A percentile compares a stretch with the other conserved stretches of the same genome.
phyloP scores from a whole-genome alignment of 92 coral and sea anemone genomes.

The Palythoa grandis region DNA sequence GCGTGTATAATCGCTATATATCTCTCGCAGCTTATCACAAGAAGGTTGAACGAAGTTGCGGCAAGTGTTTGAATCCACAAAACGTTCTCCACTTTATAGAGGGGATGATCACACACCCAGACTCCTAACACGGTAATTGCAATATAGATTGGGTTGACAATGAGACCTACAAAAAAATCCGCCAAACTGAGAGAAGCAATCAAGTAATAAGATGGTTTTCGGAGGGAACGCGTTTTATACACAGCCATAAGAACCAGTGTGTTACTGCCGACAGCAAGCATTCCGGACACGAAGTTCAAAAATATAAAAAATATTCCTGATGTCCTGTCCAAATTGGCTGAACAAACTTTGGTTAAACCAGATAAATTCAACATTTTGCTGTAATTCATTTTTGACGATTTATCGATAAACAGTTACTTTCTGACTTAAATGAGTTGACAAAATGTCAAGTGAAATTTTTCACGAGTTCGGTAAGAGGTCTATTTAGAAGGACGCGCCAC shows the following conservation, averaged over 20 bases:
- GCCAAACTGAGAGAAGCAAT: conserved; percentile 24
- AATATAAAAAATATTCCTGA: not conserved
- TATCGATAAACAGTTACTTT: too few species aligned
- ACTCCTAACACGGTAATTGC: conserved; percentile 1
- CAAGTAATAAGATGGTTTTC: conserved; percentile 10
- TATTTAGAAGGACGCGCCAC: too few species aligned
- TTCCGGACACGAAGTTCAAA: conserved; percentile 15
- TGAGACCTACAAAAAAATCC: conserved; percentile 23
- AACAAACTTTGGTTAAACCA: not conserved
- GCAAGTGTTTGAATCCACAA: conserved; percentile 20
- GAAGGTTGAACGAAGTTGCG: conserved; percentile 27
- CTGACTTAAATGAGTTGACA: too few species aligned
- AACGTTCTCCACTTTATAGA: conserved; percentile 25
- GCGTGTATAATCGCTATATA: not conserved
- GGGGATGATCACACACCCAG: conserved; percentile 12
- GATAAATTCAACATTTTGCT: not conserved
- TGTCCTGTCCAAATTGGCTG: conserved; percentile 21
- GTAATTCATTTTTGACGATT: too few species aligned
- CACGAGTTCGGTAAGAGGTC: too few species aligned
- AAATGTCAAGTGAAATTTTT: too few species aligned
- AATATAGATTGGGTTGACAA: conserved; percentile 29
- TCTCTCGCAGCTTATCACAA: conserved; percentile 2
- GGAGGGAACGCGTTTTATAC: conserved; percentile 7
- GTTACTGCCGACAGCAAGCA: not conserved
- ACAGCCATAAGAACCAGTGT: conserved; percentile 9